Base-by-base conservation (phyloP, 53 echinoderm and acorn worm species). In the Echinarachnius parma region DNA sequence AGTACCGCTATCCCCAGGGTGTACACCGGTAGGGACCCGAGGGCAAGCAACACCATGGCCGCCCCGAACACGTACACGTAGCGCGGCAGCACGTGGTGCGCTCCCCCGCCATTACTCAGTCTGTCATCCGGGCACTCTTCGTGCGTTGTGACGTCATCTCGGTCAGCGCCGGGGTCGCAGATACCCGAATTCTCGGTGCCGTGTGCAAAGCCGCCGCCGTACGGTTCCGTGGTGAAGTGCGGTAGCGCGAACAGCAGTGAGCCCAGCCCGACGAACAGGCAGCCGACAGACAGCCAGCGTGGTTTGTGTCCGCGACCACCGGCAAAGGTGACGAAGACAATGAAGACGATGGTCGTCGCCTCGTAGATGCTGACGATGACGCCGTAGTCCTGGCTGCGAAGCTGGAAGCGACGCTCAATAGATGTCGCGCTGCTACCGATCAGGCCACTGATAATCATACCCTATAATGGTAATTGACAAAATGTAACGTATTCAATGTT, bases 401-500 rank as follows among this genome's bases (percentile, higher is more conserved):
- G 82, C 28, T 89, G 77, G 58, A 93, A 93, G 8, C 93, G 86
- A 44, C 82, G 85, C 34, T 93, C 93, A 21, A 92, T 85, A 10
- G 89, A 85, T 26, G 85, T 75, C 30, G 86, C 60, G 19, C 79
- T 61, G 26, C 67, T 77, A 48, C 85, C 82, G 32, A 80, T 79
- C 11, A 80, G 69, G 2, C 93, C 93, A 23, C 85, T 89, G 9
- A 58, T 76, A 11, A 82, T 45, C 59, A 92, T 77, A 20, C 92
- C 92, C 86, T 90, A 18, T n/a, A n/a, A n/a, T n/a, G n/a, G n/a
- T n/a, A n/a, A n/a, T n/a, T n/a, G n/a, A n/a, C n/a, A n/a, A n/a
- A n/a, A n/a, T n/a, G n/a, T n/a, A n/a, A n/a, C n/a, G n/a, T n/a
- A n/a, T n/a, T n/a, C n/a, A n/a, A n/a, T n/a, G n/a, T n/a, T n/a